phyloP scores from a whole-genome alignment of 2,888 invertebrate genomes.

The Amphipoea oculea region DNA sequence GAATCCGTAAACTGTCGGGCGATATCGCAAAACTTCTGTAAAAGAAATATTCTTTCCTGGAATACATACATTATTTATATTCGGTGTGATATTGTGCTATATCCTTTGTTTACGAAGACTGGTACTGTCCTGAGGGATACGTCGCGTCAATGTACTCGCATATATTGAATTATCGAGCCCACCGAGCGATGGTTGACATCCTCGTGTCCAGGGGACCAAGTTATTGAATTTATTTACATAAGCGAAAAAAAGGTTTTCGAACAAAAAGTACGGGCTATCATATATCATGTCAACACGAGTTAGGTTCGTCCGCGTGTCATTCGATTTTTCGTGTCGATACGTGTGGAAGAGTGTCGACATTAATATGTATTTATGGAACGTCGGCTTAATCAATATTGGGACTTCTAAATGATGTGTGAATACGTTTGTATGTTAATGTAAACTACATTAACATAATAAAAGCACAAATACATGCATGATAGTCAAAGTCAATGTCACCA shows the following conservation, averaged over 20 bases:
- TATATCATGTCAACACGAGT: constrained; percentile 63
- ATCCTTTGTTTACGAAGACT: constrained; percentile 77
- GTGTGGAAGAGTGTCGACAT: constrained; percentile 28
- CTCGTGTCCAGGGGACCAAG: constrained; percentile 74
- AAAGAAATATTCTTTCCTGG: constrained; percentile 69
- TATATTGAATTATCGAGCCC: constrained; percentile 80
- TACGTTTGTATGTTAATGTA: constrained; percentile 6
- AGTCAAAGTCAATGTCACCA: no score
- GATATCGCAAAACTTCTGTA: constrained; percentile 66
- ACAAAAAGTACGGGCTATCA: constrained; percentile 64
- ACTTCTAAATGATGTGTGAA: constrained; percentile 19
- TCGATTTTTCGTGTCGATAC: constrained; percentile 54
- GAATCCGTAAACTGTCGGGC: constrained; percentile 57
- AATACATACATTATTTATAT: constrained; percentile 76
- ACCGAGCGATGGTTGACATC: constrained; percentile 74
- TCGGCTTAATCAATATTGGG: constrained; percentile 33
- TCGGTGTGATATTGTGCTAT: constrained; percentile 68
- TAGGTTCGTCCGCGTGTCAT: constrained; percentile 49
- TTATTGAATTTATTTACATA: constrained; percentile 84
- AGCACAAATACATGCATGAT: not conserved
- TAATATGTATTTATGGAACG: constrained; percentile 44
- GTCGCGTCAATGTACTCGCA: constrained; percentile 64
- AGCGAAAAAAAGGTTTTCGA: constrained; percentile 67
- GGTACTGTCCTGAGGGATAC: constrained; percentile 70
- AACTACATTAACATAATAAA: not conserved